Evolutionary conservation across 2,113 vertebrate genomes (phyloP), one percentile per base, ranked within the genome.

Genomic region (Trinectes maculatus): DNA sequence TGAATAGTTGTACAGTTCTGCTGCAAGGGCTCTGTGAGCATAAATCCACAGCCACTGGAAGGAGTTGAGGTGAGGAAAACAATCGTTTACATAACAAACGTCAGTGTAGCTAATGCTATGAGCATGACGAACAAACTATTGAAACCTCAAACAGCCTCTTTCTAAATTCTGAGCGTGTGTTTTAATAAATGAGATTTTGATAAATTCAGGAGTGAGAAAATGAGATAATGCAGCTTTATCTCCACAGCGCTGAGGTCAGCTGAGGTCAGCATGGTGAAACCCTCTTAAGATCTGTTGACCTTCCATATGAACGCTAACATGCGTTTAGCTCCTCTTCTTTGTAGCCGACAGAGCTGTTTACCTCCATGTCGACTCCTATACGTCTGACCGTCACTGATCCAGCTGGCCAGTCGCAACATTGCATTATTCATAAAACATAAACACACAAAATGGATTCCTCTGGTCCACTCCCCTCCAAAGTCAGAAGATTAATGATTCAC

Each of bases 401-500:
- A 87, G 82, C 90, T 89, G 89, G 85, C 88, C 89, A 86, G 84
- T 87, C 68, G 68, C 82, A 80, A 84, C 76, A 80, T 80, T 91
- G 89, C 90, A 92, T 92, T 92, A 92, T 91, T 91, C 87, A 93
- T 94, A 88, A 87, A 92, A 91, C 80, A 89, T 84, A 90, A 89
- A 91, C 84, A 90, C 64, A 61, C 77, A 85, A 84, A 91, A 91
- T 89, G 78, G 80, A 90, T 91, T 91, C 87, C 82, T 71, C 80
- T 71, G 85, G 88, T 90, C 89, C 83, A 79, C 87, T 86, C 83
- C 89, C 87, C 88, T 83, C 79, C 87, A 87, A 92, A 93, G 87
- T 91, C 89, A 85, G 84, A 93, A 93, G 93, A 94, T 94, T 93
- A 93, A 94, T 93, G 93, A 92, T 86, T 90, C 89, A 90, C 89